Evolutionary conservation across 2,797 vertebrate genomes (phyloP).

Genomic region (Phoeniculus purpureus): DNA sequence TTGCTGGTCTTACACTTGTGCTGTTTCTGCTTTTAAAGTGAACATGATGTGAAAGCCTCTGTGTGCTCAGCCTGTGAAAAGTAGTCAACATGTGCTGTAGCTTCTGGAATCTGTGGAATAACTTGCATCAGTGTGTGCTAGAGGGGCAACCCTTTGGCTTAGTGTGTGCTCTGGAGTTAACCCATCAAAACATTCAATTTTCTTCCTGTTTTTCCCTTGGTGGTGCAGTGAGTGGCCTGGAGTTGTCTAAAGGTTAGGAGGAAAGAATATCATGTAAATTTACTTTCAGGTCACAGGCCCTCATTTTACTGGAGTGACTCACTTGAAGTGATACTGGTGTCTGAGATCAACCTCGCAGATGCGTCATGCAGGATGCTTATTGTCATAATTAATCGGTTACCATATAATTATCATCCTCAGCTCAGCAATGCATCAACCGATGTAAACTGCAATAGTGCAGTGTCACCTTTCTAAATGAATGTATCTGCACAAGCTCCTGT

Average conservation of each 20-base stretch:
- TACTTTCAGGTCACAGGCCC: not conserved
- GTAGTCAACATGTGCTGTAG: not conserved
- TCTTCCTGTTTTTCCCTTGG: not conserved
- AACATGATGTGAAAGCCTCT: slow-evolving; percentile 55
- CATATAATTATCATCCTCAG: not conserved
- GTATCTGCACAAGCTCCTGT: not conserved
- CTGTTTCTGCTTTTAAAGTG: slow-evolving; percentile 70
- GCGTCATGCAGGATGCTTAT: not conserved
- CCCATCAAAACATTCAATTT: not conserved
- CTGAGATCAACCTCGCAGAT: not conserved
- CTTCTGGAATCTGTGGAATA: not conserved
- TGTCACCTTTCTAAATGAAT: not conserved
- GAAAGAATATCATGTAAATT: slow-evolving; percentile 8
- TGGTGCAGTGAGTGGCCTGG: not conserved
- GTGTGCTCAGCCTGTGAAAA: slow-evolving; percentile 4
- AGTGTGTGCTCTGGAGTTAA: fast-evolving
- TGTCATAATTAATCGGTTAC: not conserved
- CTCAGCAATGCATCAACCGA: not conserved
- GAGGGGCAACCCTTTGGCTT: not conserved
- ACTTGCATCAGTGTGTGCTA: not conserved
- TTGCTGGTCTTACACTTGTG: slow-evolving; percentile 30
- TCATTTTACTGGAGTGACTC: slow-evolving; percentile 2
- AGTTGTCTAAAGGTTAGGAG: not conserved
- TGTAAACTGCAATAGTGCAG: not conserved
- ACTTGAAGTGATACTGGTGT: not conserved